Evolutionary conservation across 1,140 invertebrate species (phyloP).

Genomic region (Oryctes rhinoceros): DNA sequence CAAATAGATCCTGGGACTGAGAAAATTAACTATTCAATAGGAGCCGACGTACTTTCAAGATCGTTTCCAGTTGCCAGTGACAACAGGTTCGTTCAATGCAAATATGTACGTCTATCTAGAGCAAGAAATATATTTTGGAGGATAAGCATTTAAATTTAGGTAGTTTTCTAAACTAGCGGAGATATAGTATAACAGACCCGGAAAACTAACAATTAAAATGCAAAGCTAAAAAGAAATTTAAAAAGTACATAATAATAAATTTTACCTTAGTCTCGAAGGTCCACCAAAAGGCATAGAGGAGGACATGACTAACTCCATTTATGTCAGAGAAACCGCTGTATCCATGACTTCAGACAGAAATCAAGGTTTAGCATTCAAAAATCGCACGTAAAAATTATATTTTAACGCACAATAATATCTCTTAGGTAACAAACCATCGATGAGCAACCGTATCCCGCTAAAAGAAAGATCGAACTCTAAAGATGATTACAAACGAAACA

Average conservation of each 20-base stretch:
- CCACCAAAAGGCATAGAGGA: constrained; percentile 52
- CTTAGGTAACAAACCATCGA: not conserved
- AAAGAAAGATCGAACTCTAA: constrained; percentile 79
- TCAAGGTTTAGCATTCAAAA: not conserved
- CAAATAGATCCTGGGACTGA: constrained; percentile 74
- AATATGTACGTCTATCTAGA: too few relatives aligned
- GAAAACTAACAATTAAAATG: too few relatives aligned
- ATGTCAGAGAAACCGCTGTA: constrained; percentile 47
- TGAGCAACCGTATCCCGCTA: constrained; percentile 71
- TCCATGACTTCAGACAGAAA: constrained; percentile 44
- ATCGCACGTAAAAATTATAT: not conserved
- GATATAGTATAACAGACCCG: too few relatives aligned
- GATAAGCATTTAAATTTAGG: too few relatives aligned
- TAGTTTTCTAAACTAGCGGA: too few relatives aligned
- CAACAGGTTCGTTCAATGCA: constrained; percentile 65
- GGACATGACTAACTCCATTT: constrained; percentile 50
- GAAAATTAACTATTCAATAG: constrained; percentile 72
- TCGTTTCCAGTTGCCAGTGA: constrained; percentile 62
- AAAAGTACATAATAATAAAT: too few relatives aligned
- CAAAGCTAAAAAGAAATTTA: too few relatives aligned
- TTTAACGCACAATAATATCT: not conserved
- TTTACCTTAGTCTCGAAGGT: constrained; percentile 59
- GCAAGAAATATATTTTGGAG: too few relatives aligned
- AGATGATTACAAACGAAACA: constrained; percentile 72
- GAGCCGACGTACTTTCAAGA: constrained; percentile 65